Percentiles rank a stretch among this genome's conserved stretches.
Conservation (phyloP, 2,113 vertebrate species). For the Osmerus eperlanus region DNA sequence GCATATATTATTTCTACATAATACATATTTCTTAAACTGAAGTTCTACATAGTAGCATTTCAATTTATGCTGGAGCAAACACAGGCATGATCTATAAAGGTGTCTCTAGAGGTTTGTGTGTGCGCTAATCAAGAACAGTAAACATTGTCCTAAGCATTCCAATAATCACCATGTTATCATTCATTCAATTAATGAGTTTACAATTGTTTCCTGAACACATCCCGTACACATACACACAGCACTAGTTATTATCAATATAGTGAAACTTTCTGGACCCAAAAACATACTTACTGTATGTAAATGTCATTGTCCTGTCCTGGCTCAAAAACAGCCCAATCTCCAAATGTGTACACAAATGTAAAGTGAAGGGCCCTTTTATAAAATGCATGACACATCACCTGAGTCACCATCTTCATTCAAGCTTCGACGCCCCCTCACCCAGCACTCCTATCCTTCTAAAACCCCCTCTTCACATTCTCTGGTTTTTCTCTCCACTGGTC, state of each 20-base stretch:
- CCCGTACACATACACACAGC: neutral
- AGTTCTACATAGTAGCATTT: too few species aligned
- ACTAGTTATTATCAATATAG: neutral
- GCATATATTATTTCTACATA: too few species aligned
- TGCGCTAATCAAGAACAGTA: too few species aligned
- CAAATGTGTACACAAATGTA: neutral
- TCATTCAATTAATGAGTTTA: too few species aligned
- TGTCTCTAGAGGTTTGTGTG: neutral
- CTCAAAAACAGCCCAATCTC: neutral
- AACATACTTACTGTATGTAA: too few species aligned
- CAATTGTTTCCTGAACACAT: too few species aligned
- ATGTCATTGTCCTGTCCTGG: neutral
- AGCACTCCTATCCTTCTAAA: neutral
- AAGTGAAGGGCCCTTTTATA: neutral
- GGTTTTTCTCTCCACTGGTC: neutral
- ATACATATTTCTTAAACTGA: too few species aligned
- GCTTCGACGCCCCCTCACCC: neutral
- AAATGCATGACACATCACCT: slow-evolving; percentile 7
- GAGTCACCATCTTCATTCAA: neutral
- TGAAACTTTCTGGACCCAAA: neutral
- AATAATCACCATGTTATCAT: too few species aligned
- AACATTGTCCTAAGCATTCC: too few species aligned
- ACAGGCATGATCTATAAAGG: neutral
- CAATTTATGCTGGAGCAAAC: neutral
- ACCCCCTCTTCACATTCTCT: neutral